Evolutionary conservation across 23 tunicate species (phyloP).

Genomic region (Trididemnum nubilum): DNA sequence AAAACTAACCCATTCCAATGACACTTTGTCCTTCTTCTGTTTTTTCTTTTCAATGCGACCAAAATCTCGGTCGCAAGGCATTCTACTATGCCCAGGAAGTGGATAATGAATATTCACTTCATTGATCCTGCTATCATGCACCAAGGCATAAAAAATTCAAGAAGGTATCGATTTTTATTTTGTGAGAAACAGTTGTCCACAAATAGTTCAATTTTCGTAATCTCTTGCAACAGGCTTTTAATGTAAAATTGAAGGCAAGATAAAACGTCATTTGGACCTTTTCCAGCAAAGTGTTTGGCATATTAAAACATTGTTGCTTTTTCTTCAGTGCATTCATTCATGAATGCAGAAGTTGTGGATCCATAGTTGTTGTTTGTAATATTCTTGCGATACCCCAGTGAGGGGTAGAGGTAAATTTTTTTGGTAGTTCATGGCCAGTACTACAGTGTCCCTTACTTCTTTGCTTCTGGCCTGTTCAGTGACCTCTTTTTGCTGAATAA

Average conservation of each 20-base stretch:
- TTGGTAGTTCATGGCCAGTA: slow-evolving; percentile 23
- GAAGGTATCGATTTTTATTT: slow-evolving; percentile 9
- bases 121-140: not conserved
- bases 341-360: slow-evolving; percentile 21
- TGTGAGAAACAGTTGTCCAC: slow-evolving; percentile 35
- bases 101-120: not conserved
- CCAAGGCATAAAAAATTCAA: not conserved
- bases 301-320: not conserved
- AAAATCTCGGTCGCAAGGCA: not conserved
- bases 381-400: not conserved
- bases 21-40: not conserved
- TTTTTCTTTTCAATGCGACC: slow-evolving; percentile 11
- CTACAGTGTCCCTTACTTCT: slow-evolving; percentile 6
- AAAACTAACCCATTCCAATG: not conserved
- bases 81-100: not conserved
- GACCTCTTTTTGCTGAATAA: slow-evolving; percentile 2
- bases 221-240: not conserved
- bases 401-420: slow-evolving; percentile 13
- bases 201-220: slow-evolving; percentile 8
- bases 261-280: slow-evolving; percentile 14
- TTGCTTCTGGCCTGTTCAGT: not conserved
- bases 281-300: slow-evolving; percentile 24
- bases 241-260: not conserved
- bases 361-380: not conserved
- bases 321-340: not conserved